Base-by-base conservation (phyloP, 2,888 invertebrate species). In the Escarpia spicata region DNA sequence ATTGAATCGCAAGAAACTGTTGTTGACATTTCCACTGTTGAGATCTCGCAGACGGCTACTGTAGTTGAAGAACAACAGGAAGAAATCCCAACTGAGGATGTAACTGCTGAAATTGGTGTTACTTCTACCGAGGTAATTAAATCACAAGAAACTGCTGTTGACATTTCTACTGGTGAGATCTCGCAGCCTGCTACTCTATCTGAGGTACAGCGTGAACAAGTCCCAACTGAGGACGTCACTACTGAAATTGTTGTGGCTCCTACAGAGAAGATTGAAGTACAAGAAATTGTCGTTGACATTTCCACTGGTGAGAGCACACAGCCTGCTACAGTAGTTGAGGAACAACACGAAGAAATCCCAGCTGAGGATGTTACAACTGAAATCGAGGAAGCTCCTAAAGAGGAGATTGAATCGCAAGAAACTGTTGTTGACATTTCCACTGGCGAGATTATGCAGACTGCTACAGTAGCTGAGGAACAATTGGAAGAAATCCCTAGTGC, bases 271-370 rank as follows among this genome's bases (percentile, higher is more conserved):
- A 92, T 93, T 31, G 37, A 91, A 10, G 52, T 91, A 26, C 44
- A 45, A 15, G 92, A 93, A 58, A 91, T 93, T 52, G 43, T 43
- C 8, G 92, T 93, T 91, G 93, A 93, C 26, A n/a, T 92, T 43
- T 12, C 60, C 19, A 52, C 90, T 19, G 37, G 92, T 52, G 92
- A 90, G 43, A 90, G 44, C 52, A 45, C 31, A 10, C 90, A 90
- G 37, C 26, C n/a, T 10, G 19, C 43, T 3, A 60, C 60, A 15
- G 60, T 19, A 60, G 60, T 12, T 60, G 19, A 60, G 60, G 60
- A 60, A 12, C 60, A 60, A 60, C 60, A 60, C 3, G 0, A 90
- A 9, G 89, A 91, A 31, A 58, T 93, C 15, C 37, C 45, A 31
- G n/a, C 75, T 31, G 92, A 93, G 43, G 91, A 43, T 31, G 31